A percentile compares a stretch with the other conserved stretches of the same genome.
Evolutionary conservation across 1,140 invertebrate genomes (phyloP).

Genomic region (Pollicipes pollicipes): DNA sequence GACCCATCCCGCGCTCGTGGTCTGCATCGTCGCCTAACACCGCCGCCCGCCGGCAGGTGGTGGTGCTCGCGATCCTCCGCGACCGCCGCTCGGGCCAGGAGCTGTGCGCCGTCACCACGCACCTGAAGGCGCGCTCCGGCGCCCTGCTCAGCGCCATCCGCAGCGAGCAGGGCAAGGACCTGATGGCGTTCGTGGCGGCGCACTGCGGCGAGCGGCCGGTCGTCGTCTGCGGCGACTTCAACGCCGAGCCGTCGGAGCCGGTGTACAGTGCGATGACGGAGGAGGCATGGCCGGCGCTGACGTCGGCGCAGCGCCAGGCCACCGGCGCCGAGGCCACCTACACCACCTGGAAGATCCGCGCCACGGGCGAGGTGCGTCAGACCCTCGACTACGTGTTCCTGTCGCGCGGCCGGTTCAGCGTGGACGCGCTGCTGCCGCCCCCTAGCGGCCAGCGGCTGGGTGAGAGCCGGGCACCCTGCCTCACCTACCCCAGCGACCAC

Average conservation of each 20-base stretch:
- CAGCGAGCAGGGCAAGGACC: conserved; percentile 54
- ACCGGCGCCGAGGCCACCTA: conserved; percentile 40
- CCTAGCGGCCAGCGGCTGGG: conserved; percentile 49
- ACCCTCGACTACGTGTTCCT: conserved; percentile 65
- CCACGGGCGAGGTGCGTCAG: conserved; percentile 48
- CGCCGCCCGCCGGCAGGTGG: conserved; percentile 35
- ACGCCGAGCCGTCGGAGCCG: conserved; percentile 53
- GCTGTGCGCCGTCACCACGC: conserved; percentile 51
- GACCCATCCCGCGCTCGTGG: too few relatives aligned
- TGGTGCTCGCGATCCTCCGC: conserved; percentile 37
- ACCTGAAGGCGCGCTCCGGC: conserved; percentile 54
- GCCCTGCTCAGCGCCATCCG: conserved; percentile 46
- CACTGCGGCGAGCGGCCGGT: conserved; percentile 32
- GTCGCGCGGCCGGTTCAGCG: conserved; percentile 25
- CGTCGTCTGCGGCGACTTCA: conserved; percentile 57
- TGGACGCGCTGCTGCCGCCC: conserved; percentile 41
- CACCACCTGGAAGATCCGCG: conserved; percentile 60
- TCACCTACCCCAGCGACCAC: conserved; percentile 58
- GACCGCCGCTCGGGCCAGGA: conserved; percentile 35
- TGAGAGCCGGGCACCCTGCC: conserved; percentile 42
- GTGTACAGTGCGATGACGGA: conserved; percentile 42
- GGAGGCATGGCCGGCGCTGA: conserved; percentile 19
- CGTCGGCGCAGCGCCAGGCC: conserved; percentile 19
- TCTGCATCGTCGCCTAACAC: too few relatives aligned
- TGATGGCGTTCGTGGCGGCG: conserved; percentile 40